phyloP scores from a whole-genome alignment of 1,140 invertebrate species.

The Eumeta japonica region DNA sequence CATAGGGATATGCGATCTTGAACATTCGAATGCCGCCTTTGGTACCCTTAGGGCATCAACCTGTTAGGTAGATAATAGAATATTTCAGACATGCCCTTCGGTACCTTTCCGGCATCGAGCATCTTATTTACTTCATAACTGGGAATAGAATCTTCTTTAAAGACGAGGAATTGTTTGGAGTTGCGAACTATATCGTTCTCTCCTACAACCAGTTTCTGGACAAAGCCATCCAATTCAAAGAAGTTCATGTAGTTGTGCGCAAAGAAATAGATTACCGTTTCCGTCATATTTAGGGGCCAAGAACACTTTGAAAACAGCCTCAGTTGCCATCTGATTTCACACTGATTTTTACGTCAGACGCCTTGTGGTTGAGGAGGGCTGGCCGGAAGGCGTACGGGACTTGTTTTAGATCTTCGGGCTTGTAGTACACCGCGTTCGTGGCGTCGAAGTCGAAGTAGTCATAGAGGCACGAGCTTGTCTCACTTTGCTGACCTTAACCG shows the following conservation, averaged over 20 bases:
- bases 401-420: constrained; percentile 22
- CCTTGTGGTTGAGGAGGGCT: constrained; percentile 63
- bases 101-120: constrained; percentile 56
- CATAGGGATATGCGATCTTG: constrained; percentile 62
- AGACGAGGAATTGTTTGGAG: constrained; percentile 65
- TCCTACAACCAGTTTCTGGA: constrained; percentile 63
- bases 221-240: constrained; percentile 70
- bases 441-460: constrained; percentile 57
- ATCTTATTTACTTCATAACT: constrained; percentile 60
- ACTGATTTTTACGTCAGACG: constrained; percentile 63
- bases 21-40: constrained; percentile 64
- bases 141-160: constrained; percentile 64
- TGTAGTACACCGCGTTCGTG: constrained; percentile 41
- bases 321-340: constrained; percentile 58
- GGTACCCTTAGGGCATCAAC: constrained; percentile 66
- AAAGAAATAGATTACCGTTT: constrained; percentile 56
- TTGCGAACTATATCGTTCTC: constrained; percentile 66
- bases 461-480: constrained; percentile 55
- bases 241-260: constrained; percentile 63
- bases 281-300: constrained; percentile 50
- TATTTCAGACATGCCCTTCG: constrained; percentile 50
- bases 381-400: constrained; percentile 43
- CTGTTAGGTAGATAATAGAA: constrained; percentile 63
- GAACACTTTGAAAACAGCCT: constrained; percentile 65
- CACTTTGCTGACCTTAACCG: constrained; percentile 60